Base-by-base conservation (phyloP, 2,888 invertebrate species). In the Patella ulyssiponensis region DNA sequence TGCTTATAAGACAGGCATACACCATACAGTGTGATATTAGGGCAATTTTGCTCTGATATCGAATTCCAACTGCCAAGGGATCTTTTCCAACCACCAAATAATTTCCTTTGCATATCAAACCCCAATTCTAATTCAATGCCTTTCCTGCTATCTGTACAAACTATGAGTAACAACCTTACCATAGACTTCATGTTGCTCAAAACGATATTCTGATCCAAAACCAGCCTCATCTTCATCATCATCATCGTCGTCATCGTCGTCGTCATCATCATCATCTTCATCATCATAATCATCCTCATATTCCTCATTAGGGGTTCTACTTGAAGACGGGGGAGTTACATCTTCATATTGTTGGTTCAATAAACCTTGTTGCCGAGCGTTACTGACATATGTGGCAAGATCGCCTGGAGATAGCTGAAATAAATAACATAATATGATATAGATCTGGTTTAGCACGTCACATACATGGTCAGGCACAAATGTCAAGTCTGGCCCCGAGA, bases 171-270 rank as follows among this genome's bases (percentile, higher is more conserved):
- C 7, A 1, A 44, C 9, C 44, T 44, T 44, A 44, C 44, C 44
- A 44, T 44, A 44, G 15, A 5, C 56, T 15, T 33, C 73, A 44
- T 14, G n/a, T 64, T n/a, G 44, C 44, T 44, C 44, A 44, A 44
- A 77, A 15, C 78, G 77, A 58, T 84, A 83, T 76, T 83, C 77
- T 5, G 74, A 44, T 15, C 84, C 84, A 77, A 83, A 83, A 12
- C 78, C 85, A 27, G 71, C 76, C 23, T 79, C 80, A 27, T 83
- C 82, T 27, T 83, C 81, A 64, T 79, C 80, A 3, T 82, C 80
- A 2, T 82, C 80, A 2, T 83, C 85, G 3, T 85, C 84, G 17
- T 85, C 84, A n/a, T 81, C 83, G 33, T 85, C 79, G 17, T 81
- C 84, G n/a, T 85, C 84, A 7, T 84, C 85, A 33, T 83, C 85